Conservation (phyloP, 1,140 invertebrate genomes). For the Adoxophyes honmai region DNA sequence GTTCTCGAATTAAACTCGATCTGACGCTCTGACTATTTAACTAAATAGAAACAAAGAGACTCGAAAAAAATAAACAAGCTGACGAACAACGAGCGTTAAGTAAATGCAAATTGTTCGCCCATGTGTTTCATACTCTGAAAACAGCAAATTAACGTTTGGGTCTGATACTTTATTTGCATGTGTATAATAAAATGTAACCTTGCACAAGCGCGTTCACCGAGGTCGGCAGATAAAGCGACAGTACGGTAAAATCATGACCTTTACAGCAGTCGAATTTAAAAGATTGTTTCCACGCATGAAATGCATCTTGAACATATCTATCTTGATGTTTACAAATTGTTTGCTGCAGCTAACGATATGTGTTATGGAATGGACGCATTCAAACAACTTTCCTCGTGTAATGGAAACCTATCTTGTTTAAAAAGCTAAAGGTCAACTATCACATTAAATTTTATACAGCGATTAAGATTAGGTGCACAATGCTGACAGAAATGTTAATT, state of each 20-base stretch:
- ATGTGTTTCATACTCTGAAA: constrained; percentile 2
- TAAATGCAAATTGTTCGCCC: background rate
- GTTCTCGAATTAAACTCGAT: no score
- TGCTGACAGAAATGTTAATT: background rate
- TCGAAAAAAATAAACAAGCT: no score
- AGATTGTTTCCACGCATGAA: background rate
- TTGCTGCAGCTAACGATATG: background rate
- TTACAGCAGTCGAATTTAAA: background rate
- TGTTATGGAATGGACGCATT: background rate
- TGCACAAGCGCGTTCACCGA: background rate
- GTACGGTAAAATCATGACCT: constrained; percentile 3
- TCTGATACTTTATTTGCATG: constrained; percentile 15
- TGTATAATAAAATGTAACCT: constrained; percentile 5
- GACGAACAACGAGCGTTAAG: background rate
- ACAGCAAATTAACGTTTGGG: background rate
- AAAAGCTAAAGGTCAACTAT: no score
- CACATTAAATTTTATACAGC: no score
- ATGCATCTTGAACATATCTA: constrained; percentile 4
- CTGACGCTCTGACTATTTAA: no score
- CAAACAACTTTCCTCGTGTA: background rate
- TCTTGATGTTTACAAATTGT: background rate
- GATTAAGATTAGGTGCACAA: background rate
- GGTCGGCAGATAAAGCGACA: constrained; percentile 3
- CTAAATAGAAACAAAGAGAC: no score
- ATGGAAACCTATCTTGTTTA: background rate